Base-by-base conservation (phyloP, 1,140 invertebrate genomes). In the Latrodectus geometricus region DNA sequence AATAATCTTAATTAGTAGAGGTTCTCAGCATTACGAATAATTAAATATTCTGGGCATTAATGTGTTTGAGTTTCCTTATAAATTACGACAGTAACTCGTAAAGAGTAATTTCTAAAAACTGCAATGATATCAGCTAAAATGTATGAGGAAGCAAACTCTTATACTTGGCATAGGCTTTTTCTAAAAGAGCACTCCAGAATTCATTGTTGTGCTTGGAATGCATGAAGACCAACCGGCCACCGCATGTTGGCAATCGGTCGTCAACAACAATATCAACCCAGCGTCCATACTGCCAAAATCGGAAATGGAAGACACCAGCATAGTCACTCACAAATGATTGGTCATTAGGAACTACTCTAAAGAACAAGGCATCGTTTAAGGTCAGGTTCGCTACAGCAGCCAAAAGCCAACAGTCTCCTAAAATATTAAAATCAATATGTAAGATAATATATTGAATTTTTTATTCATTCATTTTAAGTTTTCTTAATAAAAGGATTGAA, bases 161-260 rank as follows among this genome's bases (percentile, higher is more conserved):
- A 83, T 75, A 88, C 89, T 99, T 99, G 35, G 98, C 98, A 92
- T 99, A 99, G 0, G 98, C 98, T 92, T 99, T 99, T 91, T 99
- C 98, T 52, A 99, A 91, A 35, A 99, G 92, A 0, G 98, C 97
- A 91, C 96, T 98, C 98, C 98, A 99, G 91, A 99, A 99, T 92
- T 97, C 96, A 89, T 93, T 99, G 72, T 92, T 94, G 89, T 97
- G 95, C 0, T 96, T 94, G 0, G 97, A 99, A 90, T 97, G 96
- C 90, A 99, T 94, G 92, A 97, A 99, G 50, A 99, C 93, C 0
- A 99, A 93, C 90, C 96, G 94, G 0, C 96, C 97, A 66, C 95
- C 92, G 90, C 95, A 95, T 0, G 97, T 99, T 0, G 98, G 98
- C 73, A 99, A 92, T 69, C 97, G 93, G 91, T 99, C 98, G 90